These are phyloP conservation scores for Sipha maydis DNA, from an alignment of 2,888 invertebrate genomes.

Conservation along the genomic window DNA sequence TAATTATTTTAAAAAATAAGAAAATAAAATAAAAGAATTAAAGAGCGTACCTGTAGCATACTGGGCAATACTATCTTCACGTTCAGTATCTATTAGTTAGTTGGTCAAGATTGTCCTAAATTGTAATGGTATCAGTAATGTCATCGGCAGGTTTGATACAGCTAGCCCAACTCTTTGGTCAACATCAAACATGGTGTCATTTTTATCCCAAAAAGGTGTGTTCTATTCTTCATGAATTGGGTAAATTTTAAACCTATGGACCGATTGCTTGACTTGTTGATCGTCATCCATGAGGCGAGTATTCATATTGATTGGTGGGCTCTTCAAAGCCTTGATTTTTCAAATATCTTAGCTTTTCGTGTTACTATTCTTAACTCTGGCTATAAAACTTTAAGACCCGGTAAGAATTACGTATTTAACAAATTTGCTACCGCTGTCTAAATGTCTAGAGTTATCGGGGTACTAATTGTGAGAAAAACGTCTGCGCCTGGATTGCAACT, in stretches of 20 bases:
- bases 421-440: constrained; percentile 64
- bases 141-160: background rate
- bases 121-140: background rate
- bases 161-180: too few species aligned
- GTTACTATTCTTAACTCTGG: constrained; percentile 67
- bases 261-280: constrained; percentile 67
- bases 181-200: too few species aligned
- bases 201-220: too few species aligned
- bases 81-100: too few species aligned
- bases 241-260: constrained; percentile 67
- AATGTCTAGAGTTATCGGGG: background rate
- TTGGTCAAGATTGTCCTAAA: too few species aligned
- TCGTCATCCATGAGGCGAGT: constrained; percentile 51
- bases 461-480: background rate
- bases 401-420: constrained; percentile 64
- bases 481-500: background rate
- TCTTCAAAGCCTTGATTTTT: constrained; percentile 65
- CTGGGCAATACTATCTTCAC: too few species aligned
- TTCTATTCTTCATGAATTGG: constrained; percentile 65
- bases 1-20: too few species aligned
- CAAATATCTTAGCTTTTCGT: constrained; percentile 67
- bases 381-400: constrained; percentile 63
- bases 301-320: constrained; percentile 52
- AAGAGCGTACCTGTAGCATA: too few species aligned
- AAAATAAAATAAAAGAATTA: too few species aligned